Conservation (phyloP, 2,797 vertebrate species). For the Prunella strophiata region DNA sequence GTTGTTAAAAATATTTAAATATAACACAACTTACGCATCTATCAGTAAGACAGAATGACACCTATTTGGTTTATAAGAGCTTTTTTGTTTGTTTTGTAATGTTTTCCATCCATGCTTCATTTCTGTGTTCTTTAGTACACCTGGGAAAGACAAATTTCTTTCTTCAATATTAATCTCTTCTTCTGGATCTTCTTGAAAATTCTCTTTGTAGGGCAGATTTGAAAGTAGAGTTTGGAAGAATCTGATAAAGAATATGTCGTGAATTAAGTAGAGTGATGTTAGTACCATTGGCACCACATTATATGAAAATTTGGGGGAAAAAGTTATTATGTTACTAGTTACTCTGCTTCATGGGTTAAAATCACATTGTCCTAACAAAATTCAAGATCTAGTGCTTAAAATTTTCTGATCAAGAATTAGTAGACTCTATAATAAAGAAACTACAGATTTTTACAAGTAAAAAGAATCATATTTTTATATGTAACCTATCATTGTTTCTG, state of each 20-base stretch:
- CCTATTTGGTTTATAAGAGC: background rate
- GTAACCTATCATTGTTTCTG: background rate
- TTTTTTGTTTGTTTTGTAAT: background rate
- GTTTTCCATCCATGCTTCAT: background rate
- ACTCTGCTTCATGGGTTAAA: background rate
- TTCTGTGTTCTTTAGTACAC: background rate
- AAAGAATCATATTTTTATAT: background rate
- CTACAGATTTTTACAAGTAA: background rate
- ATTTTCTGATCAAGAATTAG: background rate
- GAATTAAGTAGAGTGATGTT: background rate
- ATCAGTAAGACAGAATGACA: background rate
- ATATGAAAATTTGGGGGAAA: accelerated
- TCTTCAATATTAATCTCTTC: background rate
- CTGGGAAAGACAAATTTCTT: background rate
- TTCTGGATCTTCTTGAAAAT: background rate
- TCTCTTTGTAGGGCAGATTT: background rate
- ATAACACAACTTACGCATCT: background rate
- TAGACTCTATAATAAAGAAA: background rate
- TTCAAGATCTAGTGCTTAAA: background rate
- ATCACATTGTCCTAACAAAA: background rate
- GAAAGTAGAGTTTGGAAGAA: background rate
- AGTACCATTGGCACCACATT: background rate
- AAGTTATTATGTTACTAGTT: background rate
- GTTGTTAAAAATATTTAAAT: background rate
- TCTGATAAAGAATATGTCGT: background rate